Base-by-base conservation (phyloP, 2,888 invertebrate species). In the Conops quadrifasciatus region DNA sequence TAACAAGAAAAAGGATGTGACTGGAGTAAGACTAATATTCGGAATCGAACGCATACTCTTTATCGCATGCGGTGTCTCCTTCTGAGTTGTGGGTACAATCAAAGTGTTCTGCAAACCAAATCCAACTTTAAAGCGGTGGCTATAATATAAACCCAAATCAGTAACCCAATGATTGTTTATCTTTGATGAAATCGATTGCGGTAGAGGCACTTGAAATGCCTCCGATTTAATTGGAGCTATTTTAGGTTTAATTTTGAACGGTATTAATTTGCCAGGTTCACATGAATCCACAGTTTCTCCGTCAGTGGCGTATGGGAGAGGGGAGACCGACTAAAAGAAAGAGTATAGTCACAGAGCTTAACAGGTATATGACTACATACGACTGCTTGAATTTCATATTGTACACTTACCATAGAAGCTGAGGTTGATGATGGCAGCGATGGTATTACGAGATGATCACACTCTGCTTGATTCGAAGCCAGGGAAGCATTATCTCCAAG, bases 71-170 rank as follows among this genome's bases (percentile, higher is more conserved):
- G 72, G 67, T 13, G 75, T 49, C 30, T 70, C 74, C 65, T 80
- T 78, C 2, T 77, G 76, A 0, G 90, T 88, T 49, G 87, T 83
- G 71, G 87, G 87, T 7, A 89, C 88, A 9, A 91, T 83, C 0
- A 91, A 82, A 0, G 88, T 88, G 77, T 89, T 89, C 16, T 89
- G 88, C 0, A 91, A 90, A 0, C 91, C 92, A 91, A 95, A 96
- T 1, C 93, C 93, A 0, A 91, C 89, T 79, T 92, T 90, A 73
- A 90, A 91, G 72, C 91, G 89, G 0, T 91, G 88, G 30, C 91
- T 90, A 76, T 89, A 89, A 63, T 89, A 87, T 11, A 91, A 84
- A 0, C 89, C 88, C 81, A 89, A 80, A 79, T 92, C 91, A 1
- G 80, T 79, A 13, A 89, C 84, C 78, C 85, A 88, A 0, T 84